Conservation (phyloP, 2,888 invertebrate genomes). For the Dinocampus coccinellae region DNA sequence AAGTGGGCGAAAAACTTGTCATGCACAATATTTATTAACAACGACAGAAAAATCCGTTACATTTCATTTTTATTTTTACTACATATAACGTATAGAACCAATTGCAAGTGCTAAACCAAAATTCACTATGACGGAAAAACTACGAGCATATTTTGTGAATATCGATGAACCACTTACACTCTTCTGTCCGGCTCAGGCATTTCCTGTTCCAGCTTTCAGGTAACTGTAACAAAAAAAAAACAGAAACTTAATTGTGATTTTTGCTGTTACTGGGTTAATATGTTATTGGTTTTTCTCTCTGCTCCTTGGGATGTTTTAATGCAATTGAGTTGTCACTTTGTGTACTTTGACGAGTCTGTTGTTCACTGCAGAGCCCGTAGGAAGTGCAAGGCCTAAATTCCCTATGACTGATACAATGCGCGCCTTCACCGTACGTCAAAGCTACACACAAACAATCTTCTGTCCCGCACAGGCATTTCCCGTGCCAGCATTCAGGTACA, state of each 20-base stretch:
- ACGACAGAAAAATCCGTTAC: not conserved
- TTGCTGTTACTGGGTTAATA: not conserved
- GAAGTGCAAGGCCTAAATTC: slow-evolving; percentile 75
- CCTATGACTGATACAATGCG: slow-evolving; percentile 63
- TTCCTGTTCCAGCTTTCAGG: slow-evolving; percentile 80
- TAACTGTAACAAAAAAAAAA: slow-evolving; percentile 59
- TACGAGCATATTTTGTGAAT: slow-evolving; percentile 50
- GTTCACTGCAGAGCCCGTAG: slow-evolving; percentile 71
- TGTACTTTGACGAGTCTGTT: not conserved
- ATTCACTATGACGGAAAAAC: slow-evolving; percentile 62
- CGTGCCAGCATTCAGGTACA: slow-evolving; percentile 70
- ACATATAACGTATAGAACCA: slow-evolving; percentile 72
- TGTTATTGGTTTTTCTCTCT: not conserved
- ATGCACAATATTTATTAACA: not conserved
- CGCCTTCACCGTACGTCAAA: slow-evolving; percentile 42
- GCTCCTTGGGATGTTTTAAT: not conserved
- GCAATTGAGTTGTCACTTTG: not conserved
- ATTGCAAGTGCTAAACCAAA: slow-evolving; percentile 74
- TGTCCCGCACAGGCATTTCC: slow-evolving; percentile 70
- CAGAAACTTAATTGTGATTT: not conserved
- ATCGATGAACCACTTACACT: slow-evolving; percentile 69
- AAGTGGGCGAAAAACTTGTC: not conserved
- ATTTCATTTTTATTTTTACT: not conserved
- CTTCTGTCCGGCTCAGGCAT: slow-evolving; percentile 80
- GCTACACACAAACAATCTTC: slow-evolving; percentile 60